Evolutionary conservation across 2,888 invertebrate genomes (phyloP).

Genomic region (Temnothorax ravouxi): DNA sequence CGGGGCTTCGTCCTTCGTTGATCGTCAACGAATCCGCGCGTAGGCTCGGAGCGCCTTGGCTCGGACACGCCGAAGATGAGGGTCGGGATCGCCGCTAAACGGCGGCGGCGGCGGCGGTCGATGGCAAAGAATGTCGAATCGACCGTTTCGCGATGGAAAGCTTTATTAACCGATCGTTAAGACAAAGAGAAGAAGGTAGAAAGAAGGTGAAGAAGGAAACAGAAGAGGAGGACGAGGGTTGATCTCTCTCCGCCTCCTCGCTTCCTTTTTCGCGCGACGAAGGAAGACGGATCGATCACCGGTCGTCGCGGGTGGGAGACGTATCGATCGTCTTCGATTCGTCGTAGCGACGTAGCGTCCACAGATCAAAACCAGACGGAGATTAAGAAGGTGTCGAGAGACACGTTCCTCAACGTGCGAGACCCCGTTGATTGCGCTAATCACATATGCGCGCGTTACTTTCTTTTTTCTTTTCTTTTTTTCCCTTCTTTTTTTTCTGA

Average conservation of each 20-base stretch:
- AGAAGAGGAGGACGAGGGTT: neutral
- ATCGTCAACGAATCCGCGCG: constrained; percentile 20
- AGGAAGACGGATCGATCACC: constrained; percentile 37
- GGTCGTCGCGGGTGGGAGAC: neutral
- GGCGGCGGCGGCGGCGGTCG: neutral
- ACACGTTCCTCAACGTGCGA: constrained; percentile 40
- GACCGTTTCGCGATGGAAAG: constrained; percentile 18
- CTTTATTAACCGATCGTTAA: constrained; percentile 6
- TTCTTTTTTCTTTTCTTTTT: constrained; percentile 38
- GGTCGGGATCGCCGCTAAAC: neutral
- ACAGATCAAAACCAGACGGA: constrained; percentile 30
- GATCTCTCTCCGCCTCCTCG: neutral
- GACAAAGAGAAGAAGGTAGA: constrained; percentile 1
- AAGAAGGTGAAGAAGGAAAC: neutral
- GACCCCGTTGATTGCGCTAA: constrained; percentile 21
- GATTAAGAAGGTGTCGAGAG: constrained; percentile 20
- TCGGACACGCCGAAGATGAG: constrained; percentile 21
- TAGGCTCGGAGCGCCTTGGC: constrained; percentile 43
- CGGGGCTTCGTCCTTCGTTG: neutral
- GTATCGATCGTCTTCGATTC: constrained; percentile 37
- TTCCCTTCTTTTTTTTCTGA: constrained; percentile 44
- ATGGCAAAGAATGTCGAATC: neutral
- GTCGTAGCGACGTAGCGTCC: neutral
- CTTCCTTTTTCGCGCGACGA: constrained; percentile 21
- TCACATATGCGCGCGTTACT: neutral